Base-by-base conservation (phyloP, 1,140 invertebrate genomes). In the Telenomus remus region DNA sequence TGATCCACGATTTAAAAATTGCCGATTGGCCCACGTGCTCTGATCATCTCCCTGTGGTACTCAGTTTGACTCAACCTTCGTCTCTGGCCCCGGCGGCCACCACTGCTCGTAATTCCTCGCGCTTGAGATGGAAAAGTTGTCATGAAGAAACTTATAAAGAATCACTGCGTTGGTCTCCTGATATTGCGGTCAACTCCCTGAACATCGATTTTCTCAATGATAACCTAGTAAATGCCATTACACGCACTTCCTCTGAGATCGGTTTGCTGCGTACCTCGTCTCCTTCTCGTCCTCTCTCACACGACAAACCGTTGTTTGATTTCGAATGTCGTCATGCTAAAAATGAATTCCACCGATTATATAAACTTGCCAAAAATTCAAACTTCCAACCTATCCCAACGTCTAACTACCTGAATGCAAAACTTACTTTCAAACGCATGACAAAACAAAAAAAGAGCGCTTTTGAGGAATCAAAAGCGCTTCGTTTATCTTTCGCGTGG, bases 31-130 rank as follows among this genome's bases (percentile, higher is more conserved):
- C 44, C 0, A 47, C 43, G 1, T 0, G 15, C 1, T 57, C 55
- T 1, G 55, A 57, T 37, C 43, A 57, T 35, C 7, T 57, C 0
- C 33, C 55, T 0, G 43, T 47, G 0, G n/a, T 57, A 11, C 16
- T 49, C 33, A 33, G 12, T n/a, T 9, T 39, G 9, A 4, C n/a
- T 39, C 37, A n/a, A 39, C 2, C 37, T 4, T 39, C 8, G n/a
- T 9, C 37, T n/a, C 2, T 9, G 8, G n/a, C 1, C 3, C 37
- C 37, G 3, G 3, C 1, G 9, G 9, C 37, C 3, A 1, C 8
- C 8, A 3, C 37, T n/a, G 9, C 37, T n/a, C 2, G 9, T 9
- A n/a, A 27, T 1, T 19, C 12, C 4, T 33, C 16, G 3, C 11
- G n/a, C 9, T 39, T 39, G n/a, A 3, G 37, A 2, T 39, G 37